phyloP scores from a whole-genome alignment of 1,140 invertebrate genomes.

The Tetragnatha versicolor region DNA sequence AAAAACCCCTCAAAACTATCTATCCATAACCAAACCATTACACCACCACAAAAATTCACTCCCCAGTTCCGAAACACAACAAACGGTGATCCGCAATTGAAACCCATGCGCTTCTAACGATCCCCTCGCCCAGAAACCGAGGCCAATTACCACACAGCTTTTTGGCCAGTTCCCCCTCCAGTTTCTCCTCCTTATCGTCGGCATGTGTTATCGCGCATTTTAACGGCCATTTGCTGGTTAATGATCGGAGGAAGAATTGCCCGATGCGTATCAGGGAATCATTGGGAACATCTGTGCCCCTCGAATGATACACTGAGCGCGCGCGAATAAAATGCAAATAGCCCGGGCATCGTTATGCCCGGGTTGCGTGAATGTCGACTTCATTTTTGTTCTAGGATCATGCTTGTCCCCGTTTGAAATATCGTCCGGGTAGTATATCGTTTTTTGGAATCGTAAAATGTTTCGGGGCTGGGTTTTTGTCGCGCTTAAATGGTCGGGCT shows the following conservation, averaged over 20 bases:
- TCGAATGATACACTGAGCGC: slow-evolving; percentile 17
- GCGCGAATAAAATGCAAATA: slow-evolving; percentile 29
- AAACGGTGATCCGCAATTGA: too few species aligned
- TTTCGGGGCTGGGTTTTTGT: not conserved
- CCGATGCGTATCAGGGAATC: slow-evolving; percentile 35
- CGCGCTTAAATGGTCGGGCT: not conserved
- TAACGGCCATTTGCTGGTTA: slow-evolving; percentile 51
- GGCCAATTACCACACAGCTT: too few species aligned
- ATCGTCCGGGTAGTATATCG: too few species aligned
- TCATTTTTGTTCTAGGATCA: not conserved
- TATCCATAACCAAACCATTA: too few species aligned
- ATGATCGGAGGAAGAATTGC: slow-evolving; percentile 48
- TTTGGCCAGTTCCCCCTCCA: not conserved
- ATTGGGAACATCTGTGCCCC: slow-evolving; percentile 37
- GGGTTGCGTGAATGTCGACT: not conserved
- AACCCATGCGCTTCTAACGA: too few species aligned
- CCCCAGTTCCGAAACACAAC: too few species aligned
- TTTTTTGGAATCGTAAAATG: too few species aligned
- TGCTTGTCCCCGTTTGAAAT: not conserved
- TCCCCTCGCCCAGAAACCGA: too few species aligned
- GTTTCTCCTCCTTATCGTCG: not conserved
- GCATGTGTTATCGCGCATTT: slow-evolving; percentile 47
- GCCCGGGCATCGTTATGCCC: not conserved
- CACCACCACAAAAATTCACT: too few species aligned
- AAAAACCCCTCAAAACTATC: too few species aligned